Conservation (phyloP, 2,888 invertebrate genomes). For the Psylliodes chrysocephalus region DNA sequence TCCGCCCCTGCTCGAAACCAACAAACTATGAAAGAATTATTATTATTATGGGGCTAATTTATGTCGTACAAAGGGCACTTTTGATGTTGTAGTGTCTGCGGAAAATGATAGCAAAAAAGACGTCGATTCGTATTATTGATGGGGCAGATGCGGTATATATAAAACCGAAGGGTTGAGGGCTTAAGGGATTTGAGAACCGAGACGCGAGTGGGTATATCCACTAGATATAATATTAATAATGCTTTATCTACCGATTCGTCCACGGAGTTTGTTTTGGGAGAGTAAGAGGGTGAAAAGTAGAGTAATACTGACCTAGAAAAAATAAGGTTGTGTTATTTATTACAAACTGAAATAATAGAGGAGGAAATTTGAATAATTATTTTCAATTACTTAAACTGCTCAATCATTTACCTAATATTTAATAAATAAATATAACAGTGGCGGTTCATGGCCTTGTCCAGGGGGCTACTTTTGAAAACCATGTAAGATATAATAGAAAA, state of each 20-base stretch:
- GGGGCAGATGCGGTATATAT: slow-evolving; percentile 5
- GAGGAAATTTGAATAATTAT: too few relatives aligned
- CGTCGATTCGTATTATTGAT: slow-evolving; percentile 4
- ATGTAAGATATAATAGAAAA: too few relatives aligned
- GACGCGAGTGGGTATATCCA: background rate
- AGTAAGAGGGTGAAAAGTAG: background rate
- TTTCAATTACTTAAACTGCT: too few relatives aligned
- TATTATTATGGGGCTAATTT: slow-evolving; percentile 38
- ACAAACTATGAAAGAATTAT: slow-evolving; percentile 40
- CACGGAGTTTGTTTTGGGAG: background rate
- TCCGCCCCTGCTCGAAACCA: slow-evolving; percentile 12
- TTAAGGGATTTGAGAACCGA: background rate
- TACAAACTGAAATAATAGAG: too few relatives aligned
- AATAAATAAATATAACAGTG: too few relatives aligned
- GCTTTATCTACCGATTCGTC: background rate
- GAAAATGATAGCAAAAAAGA: slow-evolving; percentile 9
- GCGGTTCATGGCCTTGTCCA: too few relatives aligned
- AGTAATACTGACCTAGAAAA: background rate
- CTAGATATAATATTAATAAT: slow-evolving; percentile 14
- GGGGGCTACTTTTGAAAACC: too few relatives aligned
- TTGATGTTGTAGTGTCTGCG: slow-evolving; percentile 14
- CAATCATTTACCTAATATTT: too few relatives aligned
- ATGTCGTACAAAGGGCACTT: slow-evolving; percentile 32
- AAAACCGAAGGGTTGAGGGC: slow-evolving; percentile 1
- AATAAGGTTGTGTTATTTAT: too few relatives aligned